These are phyloP conservation scores for Torymus aiolomorphi DNA, from an alignment of 2,888 invertebrate genomes.

Conservation along the genomic window DNA sequence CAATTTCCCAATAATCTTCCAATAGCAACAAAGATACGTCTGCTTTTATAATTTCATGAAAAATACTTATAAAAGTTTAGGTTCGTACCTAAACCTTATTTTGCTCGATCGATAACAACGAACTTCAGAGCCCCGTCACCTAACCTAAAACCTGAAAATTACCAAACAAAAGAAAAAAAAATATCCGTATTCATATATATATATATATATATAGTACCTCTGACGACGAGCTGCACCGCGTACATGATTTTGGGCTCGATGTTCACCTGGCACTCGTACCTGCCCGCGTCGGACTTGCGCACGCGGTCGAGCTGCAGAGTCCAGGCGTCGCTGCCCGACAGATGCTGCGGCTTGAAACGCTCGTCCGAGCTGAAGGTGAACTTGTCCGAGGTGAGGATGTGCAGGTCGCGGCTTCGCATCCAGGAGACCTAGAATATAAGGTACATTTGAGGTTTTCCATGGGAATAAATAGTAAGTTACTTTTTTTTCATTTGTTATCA, in stretches of 20 bases:
- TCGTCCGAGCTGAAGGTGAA: constrained; percentile 83
- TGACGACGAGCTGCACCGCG: constrained; percentile 81
- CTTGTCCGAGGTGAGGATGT: constrained; percentile 82
- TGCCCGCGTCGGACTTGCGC: constrained; percentile 80
- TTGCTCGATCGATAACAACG: no score
- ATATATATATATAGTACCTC: constrained; percentile 76
- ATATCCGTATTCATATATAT: no score
- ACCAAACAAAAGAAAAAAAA: background rate
- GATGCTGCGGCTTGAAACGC: constrained; percentile 80
- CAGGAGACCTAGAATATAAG: constrained; percentile 81
- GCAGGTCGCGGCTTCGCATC: constrained; percentile 83
- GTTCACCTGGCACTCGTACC: constrained; percentile 86
- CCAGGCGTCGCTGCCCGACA: constrained; percentile 78
- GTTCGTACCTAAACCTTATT: no score
- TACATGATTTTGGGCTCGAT: constrained; percentile 86
- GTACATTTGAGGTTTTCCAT: no score
- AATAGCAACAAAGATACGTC: no score
- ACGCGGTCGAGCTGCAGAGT: constrained; percentile 80
- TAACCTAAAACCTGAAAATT: no score
- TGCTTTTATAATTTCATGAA: no score
- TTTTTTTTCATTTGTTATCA: no score
- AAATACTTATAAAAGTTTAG: no score
- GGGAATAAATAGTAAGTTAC: no score
- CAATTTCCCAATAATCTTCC: no score
- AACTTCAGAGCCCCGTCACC: no score